These are phyloP conservation scores for Montipora cactus DNA, from an alignment of 64 coral and sea anemone genomes.

Conservation along the genomic window DNA sequence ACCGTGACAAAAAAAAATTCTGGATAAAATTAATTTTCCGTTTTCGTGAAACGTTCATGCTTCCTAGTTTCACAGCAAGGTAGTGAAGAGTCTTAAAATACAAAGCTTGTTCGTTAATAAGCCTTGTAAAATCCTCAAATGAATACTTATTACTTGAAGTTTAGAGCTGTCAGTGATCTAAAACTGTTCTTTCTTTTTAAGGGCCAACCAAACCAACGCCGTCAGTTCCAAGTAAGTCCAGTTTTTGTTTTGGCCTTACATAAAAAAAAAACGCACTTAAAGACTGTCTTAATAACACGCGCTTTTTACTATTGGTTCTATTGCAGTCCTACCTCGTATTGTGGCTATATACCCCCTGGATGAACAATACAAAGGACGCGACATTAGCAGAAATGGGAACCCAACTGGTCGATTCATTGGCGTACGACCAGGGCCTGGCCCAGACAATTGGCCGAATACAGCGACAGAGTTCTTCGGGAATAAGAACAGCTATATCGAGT, in stretches of 20 bases:
- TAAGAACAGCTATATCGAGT: slow-evolving; percentile 61
- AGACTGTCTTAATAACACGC: background rate
- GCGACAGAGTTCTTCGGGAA: slow-evolving; percentile 42
- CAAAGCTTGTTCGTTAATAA: too few species aligned
- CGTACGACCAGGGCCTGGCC: slow-evolving; percentile 21
- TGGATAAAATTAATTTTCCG: too few species aligned
- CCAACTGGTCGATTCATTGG: slow-evolving; percentile 43
- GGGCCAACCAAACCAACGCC: slow-evolving; percentile 13
- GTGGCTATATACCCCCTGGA: slow-evolving; percentile 72
- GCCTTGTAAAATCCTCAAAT: too few species aligned
- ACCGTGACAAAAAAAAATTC: too few species aligned
- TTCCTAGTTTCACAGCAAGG: too few species aligned
- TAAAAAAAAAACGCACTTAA: background rate
- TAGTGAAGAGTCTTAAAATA: too few species aligned
- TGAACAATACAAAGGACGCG: slow-evolving; percentile 51
- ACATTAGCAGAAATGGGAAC: slow-evolving; percentile 36
- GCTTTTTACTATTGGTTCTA: background rate
- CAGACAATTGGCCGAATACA: slow-evolving; percentile 58
- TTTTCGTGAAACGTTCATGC: too few species aligned
- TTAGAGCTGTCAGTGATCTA: background rate
- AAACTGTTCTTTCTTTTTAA: background rate
- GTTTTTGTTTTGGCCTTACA: background rate
- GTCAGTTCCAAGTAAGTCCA: slow-evolving; percentile 1
- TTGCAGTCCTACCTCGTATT: slow-evolving; percentile 44
- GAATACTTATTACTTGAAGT: too few species aligned